Evolutionary conservation across 92 coral and sea anemone genomes (phyloP), one percentile per base, ranked within the genome.

Genomic region (Micromussa lordhowensis): DNA sequence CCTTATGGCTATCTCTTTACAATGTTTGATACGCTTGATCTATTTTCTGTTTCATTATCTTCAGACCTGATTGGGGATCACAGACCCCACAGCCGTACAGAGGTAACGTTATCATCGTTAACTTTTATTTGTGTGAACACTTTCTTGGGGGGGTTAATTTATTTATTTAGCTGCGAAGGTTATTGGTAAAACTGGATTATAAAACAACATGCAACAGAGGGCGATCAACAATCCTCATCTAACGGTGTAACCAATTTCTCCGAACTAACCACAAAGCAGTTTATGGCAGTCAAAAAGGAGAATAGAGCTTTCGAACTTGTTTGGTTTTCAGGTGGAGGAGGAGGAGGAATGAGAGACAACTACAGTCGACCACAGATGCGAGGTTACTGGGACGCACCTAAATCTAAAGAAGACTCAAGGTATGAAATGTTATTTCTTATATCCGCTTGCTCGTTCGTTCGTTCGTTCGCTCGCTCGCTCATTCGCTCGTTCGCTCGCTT

Each of bases 371-470:
- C 96, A 28, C 96, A 87, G 82, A 77, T 88, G 74, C 92, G 98
- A 75, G 98, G 98, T 12, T 95, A 94, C 90, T 95, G 98, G 98
- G 98, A 93, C 64, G 89, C 96, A 21, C 98, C 96, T 66, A 91
- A 94, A 71, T 78, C 96, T 8, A 88, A 88, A 63, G 92, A 95
- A 55, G 98, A 94, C 61, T 80, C 94, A 15, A 77, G 89, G 89
- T 86, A 22, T 0, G 83, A 7, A 61, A 18, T 22, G 24, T 30
- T 75, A 49, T 4, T 36, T 34, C 30, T n/a, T 75, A 17, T 36
- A 28, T 75, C 18, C 15, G 30, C 19, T 75, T 75, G 54, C 13
- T 75, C 35, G 30, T 32, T 36, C 15, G 14, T 16, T 75, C 28
- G 15, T 32, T 32, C 5, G 54, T 31, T 74, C 24, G 30, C 3